phyloP scores from a whole-genome alignment of 2,797 vertebrate genomes.

The Sebastes hubbsi region DNA sequence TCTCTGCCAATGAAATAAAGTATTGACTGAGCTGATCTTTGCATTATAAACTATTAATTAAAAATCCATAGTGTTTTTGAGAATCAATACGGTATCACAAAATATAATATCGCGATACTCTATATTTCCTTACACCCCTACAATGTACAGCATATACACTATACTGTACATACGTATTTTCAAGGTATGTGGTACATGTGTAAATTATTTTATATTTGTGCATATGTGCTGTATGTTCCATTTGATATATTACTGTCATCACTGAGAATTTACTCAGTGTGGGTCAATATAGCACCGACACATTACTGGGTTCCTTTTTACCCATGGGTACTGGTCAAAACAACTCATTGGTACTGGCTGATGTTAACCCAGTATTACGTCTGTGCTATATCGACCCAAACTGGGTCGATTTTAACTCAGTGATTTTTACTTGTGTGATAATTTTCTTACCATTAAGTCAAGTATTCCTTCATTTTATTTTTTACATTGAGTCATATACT shows the following conservation, averaged over 20 bases:
- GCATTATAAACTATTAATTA: too few species aligned
- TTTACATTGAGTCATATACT: background rate
- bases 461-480: background rate
- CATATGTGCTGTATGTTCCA: background rate
- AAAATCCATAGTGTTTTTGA: too few species aligned
- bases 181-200: background rate
- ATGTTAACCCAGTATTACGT: background rate
- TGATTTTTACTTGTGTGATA: background rate
- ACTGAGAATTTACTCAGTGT: background rate
- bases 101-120: too few species aligned
- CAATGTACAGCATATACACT: background rate
- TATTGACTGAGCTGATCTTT: too few species aligned
- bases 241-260: background rate
- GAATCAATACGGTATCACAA: too few species aligned
- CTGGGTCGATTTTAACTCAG: background rate
- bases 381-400: background rate
- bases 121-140: too few species aligned
- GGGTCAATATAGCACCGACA: background rate
- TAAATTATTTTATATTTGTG: background rate
- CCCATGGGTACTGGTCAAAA: background rate
- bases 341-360: background rate
- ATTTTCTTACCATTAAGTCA: background rate
- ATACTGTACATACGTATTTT: background rate
- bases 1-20: too few species aligned
- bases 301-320: background rate